These are phyloP conservation scores for Drosophila grimshawi DNA, from an alignment of 1,140 invertebrate species.

Conservation along the genomic window DNA sequence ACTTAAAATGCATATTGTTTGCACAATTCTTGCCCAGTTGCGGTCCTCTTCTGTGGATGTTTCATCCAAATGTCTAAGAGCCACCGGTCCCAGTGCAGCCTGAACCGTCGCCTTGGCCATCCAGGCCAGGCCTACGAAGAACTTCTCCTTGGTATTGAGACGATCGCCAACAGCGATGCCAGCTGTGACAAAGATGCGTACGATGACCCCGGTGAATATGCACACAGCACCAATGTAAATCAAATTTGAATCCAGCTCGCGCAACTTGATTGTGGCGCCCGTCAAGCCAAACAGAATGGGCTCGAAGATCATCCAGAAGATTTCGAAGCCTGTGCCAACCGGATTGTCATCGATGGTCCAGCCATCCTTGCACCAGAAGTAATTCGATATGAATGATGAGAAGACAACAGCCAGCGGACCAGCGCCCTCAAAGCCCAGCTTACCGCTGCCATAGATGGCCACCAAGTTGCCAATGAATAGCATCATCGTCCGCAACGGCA, in stretches of 20 bases:
- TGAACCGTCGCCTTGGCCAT: conserved; percentile 97
- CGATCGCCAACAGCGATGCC: conserved; percentile 89
- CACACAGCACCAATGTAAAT: conserved; percentile 87
- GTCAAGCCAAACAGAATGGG: conserved; percentile 96
- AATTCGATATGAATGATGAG: conserved; percentile 93
- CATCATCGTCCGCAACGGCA: conserved; percentile 90
- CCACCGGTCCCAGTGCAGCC: conserved; percentile 92
- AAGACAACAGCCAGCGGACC: conserved; percentile 93
- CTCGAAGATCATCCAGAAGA: conserved; percentile 97
- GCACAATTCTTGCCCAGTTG: conserved; percentile 87
- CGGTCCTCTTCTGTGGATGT: conserved; percentile 78
- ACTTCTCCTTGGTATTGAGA: conserved; percentile 94
- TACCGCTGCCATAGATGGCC: conserved; percentile 92
- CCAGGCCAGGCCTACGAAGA: conserved; percentile 94
- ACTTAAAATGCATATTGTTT: conserved; percentile 92
- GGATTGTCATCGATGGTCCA: conserved; percentile 94
- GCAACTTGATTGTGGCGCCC: conserved; percentile 92
- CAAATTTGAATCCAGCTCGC: conserved; percentile 88
- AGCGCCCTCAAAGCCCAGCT: conserved; percentile 91
- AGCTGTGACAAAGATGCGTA: conserved; percentile 88
- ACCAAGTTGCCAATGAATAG: conserved; percentile 91
- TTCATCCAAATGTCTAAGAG: conserved; percentile 88
- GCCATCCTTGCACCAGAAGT: conserved; percentile 91
- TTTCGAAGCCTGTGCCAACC: conserved; percentile 93
- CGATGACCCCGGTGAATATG: conserved; percentile 86